Evolutionary conservation across 2,797 vertebrate species (phyloP).

Genomic region (Pelochelys cantorii): DNA sequence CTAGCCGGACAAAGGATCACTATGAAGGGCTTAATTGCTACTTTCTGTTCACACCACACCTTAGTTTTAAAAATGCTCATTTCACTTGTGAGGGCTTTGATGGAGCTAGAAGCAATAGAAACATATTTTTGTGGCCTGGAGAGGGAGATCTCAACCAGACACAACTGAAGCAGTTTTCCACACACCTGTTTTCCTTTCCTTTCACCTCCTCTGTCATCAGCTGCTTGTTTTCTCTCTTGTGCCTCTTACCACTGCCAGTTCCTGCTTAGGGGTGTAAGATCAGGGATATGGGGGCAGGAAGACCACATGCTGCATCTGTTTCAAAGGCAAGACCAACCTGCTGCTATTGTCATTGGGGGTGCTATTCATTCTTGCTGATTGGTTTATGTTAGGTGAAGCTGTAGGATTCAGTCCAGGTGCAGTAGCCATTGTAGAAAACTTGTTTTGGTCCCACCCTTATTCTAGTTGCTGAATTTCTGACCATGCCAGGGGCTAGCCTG

Average conservation of each 20-base stretch:
- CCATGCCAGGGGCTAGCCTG: neutral
- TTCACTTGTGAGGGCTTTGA: neutral
- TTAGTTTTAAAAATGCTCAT: neutral
- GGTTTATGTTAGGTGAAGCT: neutral
- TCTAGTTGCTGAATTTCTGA: neutral
- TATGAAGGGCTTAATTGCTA: conserved; percentile 48
- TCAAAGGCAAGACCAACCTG: neutral
- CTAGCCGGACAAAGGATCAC: neutral
- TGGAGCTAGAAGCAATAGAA: neutral
- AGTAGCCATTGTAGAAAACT: neutral
- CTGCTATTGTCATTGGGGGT: rapidly evolving
- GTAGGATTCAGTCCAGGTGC: neutral
- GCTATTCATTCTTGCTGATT: rapidly evolving
- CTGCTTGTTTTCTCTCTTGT: neutral
- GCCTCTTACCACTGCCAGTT: neutral
- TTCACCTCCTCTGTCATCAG: neutral
- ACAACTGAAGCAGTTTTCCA: neutral
- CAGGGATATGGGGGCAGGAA: neutral
- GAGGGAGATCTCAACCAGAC: neutral
- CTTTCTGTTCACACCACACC: neutral
- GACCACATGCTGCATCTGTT: rapidly evolving
- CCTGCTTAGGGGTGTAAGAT: neutral
- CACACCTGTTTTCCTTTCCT: neutral
- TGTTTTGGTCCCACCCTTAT: neutral
- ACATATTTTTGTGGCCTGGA: neutral